phyloP scores from a whole-genome alignment of 2,797 vertebrate species.

The Molossus molossus region DNA sequence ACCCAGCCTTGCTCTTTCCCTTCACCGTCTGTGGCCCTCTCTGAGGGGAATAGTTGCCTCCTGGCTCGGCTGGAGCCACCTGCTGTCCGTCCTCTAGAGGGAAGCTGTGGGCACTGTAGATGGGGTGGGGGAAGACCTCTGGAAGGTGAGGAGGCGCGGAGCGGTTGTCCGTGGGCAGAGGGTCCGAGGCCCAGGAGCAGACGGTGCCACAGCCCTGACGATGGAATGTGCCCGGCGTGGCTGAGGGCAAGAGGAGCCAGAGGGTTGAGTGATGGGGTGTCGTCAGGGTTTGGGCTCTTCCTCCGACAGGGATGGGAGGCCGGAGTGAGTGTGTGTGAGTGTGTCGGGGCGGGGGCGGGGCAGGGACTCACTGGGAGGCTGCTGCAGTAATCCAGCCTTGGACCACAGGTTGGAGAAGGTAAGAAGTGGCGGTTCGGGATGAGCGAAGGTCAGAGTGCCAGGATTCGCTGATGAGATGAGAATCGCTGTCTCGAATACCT shows the following conservation, averaged over 20 bases:
- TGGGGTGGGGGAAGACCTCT: background rate
- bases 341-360: background rate
- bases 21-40: no score
- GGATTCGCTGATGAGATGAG: background rate
- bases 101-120: no score
- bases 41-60: no score
- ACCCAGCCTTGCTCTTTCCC: no score
- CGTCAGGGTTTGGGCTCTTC: background rate
- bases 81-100: background rate
- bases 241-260: accelerated
- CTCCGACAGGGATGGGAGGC: background rate
- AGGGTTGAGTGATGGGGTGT: background rate
- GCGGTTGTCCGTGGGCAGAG: background rate
- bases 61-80: no score
- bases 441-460: background rate
- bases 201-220: accelerated
- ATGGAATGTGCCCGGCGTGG: background rate
- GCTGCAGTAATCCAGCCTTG: accelerated
- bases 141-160: accelerated
- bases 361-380: background rate
- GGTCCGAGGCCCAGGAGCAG: background rate
- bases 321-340: background rate
- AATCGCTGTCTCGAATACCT: background rate
- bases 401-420: background rate
- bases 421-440: background rate